phyloP scores from a whole-genome alignment of 2,113 vertebrate genomes.

The Cyanoderma ruficeps region DNA sequence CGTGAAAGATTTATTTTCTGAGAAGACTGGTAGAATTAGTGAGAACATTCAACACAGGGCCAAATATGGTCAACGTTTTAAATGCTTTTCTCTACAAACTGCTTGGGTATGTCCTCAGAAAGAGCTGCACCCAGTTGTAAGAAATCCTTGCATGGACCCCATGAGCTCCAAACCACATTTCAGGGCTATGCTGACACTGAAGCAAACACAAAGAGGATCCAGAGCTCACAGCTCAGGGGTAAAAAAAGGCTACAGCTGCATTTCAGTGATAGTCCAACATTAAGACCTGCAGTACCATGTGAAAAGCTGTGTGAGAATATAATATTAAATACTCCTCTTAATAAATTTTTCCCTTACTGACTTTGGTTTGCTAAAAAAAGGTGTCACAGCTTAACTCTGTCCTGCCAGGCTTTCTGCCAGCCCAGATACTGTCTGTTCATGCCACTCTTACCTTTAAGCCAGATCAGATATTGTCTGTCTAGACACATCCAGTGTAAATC shows the following conservation, averaged over 20 bases:
- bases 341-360: background rate
- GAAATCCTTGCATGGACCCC: background rate
- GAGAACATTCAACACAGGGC: background rate
- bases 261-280: background rate
- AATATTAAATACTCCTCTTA: background rate
- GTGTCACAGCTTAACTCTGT: constrained; percentile 14
- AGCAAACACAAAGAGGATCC: background rate
- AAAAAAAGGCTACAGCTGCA: background rate
- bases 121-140: background rate
- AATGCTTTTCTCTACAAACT: background rate
- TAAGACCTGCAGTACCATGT: background rate
- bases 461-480: constrained; percentile 67
- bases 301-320: background rate
- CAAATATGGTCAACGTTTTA: background rate
- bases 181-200: background rate
- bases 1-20: background rate
- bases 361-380: background rate
- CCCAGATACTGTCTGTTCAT: constrained; percentile 51
- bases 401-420: constrained; percentile 33
- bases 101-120: background rate
- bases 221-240: background rate
- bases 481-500: constrained; percentile 49
- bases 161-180: background rate
- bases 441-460: constrained; percentile 53
- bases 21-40: background rate